phyloP scores from a whole-genome alignment of 2,888 invertebrate genomes.

The Drosophila sordidapex region DNA sequence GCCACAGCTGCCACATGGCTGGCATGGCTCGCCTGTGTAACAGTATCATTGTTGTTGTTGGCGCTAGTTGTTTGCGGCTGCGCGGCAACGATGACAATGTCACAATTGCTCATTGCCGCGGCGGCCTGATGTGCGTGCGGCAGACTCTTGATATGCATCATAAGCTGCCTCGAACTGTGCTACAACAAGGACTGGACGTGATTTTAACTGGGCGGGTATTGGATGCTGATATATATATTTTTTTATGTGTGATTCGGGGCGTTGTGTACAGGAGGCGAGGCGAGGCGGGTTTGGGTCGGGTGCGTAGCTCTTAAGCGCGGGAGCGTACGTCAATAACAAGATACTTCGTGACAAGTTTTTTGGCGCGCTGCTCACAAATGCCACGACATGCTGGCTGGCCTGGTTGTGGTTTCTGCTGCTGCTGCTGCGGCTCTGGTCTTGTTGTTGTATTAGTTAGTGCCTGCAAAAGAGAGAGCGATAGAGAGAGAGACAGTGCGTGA shows the following conservation, averaged over 20 bases:
- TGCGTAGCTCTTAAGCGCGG: constrained; percentile 33
- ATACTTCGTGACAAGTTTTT: constrained; percentile 64
- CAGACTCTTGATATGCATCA: constrained; percentile 83
- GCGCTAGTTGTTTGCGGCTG: constrained; percentile 81
- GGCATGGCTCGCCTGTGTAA: constrained; percentile 72
- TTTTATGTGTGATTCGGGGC: background rate
- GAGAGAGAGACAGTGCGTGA: constrained; percentile 13
- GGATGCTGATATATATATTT: background rate
- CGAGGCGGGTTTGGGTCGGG: constrained; percentile 8
- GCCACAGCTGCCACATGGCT: constrained; percentile 69
- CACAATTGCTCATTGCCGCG: constrained; percentile 84
- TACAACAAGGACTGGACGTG: constrained; percentile 47
- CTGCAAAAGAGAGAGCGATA: constrained; percentile 41
- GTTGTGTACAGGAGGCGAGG: background rate
- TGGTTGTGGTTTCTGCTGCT: constrained; percentile 54
- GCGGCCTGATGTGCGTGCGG: constrained; percentile 83
- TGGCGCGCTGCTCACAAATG: constrained; percentile 65
- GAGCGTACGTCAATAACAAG: constrained; percentile 55
- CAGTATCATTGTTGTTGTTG: constrained; percentile 78
- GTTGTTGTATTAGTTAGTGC: constrained; percentile 47
- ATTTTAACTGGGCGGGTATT: constrained; percentile 45
- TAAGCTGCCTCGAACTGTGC: constrained; percentile 43
- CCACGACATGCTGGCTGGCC: constrained; percentile 67
- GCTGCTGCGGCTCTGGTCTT: constrained; percentile 28
- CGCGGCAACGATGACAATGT: constrained; percentile 84